Evolutionary conservation across 2,888 invertebrate genomes (phyloP), one percentile per base, ranked within the genome.

Genomic region (Lycophotia porphyrea): DNA sequence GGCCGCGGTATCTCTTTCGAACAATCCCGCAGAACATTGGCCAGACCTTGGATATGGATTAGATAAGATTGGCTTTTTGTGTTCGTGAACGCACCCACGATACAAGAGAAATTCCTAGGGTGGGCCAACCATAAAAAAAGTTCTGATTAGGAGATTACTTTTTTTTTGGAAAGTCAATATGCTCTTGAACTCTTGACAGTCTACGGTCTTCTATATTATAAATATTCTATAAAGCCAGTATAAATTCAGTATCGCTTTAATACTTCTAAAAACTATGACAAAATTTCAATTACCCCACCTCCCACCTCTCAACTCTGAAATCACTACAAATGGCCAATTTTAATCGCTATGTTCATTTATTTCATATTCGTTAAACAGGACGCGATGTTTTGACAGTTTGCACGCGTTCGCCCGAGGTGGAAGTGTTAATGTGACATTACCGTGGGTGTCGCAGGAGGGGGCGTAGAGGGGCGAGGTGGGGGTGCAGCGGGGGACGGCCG

Each of bases 361-460:
- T 91, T 91, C 90, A 90, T 92, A 92, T 92, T 93, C 92, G 93
- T 94, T 93, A 92, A 94, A 93, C 92, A 92, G 88, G 80, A 89
- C 88, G 90, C 91, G 92, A 93, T 94, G 94, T 95, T 96, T 95
- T 96, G 96, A 96, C 95, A 95, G 95, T 92, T 93, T 88, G 90
- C 90, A 90, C 92, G 93, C 89, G 91, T 88, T 84, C 85, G 82
- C 86, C 82, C 87, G 89, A 90, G 92, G 93, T 92, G 89, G 92
- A 94, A 95, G 95, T 95, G 96, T 94, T 96, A 96, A 96, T 96
- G 94, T 96, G 95, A 95, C 96, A 96, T 96, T 95, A 95, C 94
- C 89, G 88, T 85, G 76, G 89, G 85, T 85, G 84, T 76, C 79
- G 76, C 69, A 73, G 69, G 72, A 64, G 71, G 73, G 74, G 79